Percentiles rank a stretch among this genome's conserved stretches.
Evolutionary conservation across 2,888 invertebrate species (phyloP).

Genomic region (Drosophila mulleri): DNA sequence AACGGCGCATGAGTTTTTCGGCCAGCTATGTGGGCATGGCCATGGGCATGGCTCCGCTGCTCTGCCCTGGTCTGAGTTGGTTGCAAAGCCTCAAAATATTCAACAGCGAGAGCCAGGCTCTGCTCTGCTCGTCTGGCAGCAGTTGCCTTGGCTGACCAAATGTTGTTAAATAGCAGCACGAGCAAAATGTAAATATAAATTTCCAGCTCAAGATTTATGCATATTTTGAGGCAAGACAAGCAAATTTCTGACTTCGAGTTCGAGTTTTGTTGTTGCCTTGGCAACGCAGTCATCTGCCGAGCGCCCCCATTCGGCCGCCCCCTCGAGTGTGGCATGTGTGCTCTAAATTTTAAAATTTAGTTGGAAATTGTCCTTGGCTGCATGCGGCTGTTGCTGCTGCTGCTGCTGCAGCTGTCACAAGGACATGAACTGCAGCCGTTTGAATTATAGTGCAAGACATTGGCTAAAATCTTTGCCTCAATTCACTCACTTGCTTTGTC

Average conservation of each 20-base stretch:
- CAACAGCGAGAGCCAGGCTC: conserved; percentile 38
- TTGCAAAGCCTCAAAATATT: conserved; percentile 54
- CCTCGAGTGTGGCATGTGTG: conserved; percentile 56
- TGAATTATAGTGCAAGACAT: conserved; percentile 68
- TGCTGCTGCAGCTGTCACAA: conserved; percentile 75
- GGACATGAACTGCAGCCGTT: conserved; percentile 77
- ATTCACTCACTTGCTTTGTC: neutral
- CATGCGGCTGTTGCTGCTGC: conserved; percentile 42
- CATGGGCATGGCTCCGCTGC: neutral
- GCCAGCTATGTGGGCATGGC: neutral
- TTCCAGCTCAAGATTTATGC: conserved; percentile 77
- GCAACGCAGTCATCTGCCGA: neutral
- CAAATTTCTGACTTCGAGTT: conserved; percentile 31
- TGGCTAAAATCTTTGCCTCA: conserved; percentile 50
- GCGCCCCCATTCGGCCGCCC: too few relatives aligned
- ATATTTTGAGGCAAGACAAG: conserved; percentile 71
- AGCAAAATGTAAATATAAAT: conserved; percentile 81
- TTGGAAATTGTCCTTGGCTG: conserved; percentile 64
- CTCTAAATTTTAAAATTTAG: conserved; percentile 77
- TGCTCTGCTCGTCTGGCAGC: conserved; percentile 11
- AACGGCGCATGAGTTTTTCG: conserved; percentile 29
- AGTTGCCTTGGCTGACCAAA: conserved; percentile 65
- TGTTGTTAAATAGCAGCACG: conserved; percentile 82
- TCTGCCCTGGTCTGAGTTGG: neutral
- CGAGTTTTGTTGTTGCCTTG: conserved; percentile 19